phyloP scores from a whole-genome alignment of 1,140 invertebrate genomes.

The Drosophila pectinifera region DNA sequence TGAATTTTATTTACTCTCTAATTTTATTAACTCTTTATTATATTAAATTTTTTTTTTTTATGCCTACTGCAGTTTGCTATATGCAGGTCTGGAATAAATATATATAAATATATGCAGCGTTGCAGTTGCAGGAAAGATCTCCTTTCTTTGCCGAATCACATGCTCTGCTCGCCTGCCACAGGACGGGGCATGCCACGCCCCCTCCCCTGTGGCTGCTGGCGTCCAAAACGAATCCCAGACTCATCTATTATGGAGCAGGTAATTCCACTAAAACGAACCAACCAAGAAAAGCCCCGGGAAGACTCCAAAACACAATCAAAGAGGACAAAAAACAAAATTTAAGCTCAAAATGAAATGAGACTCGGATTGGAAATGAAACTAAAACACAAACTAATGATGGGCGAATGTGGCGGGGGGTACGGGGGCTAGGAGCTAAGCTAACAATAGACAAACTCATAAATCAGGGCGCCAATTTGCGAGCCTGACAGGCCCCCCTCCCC shows the following conservation, averaged over 20 bases:
- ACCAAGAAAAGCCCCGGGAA: constrained; percentile 46
- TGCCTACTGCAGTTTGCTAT: no score
- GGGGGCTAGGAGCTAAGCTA: constrained; percentile 15
- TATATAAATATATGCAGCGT: background rate
- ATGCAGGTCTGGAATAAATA: background rate
- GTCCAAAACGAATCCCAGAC: constrained; percentile 54
- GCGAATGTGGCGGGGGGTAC: background rate
- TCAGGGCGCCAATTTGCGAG: constrained; percentile 79
- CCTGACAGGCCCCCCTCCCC: constrained; percentile 58
- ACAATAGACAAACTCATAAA: constrained; percentile 81
- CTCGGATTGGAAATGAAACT: constrained; percentile 74
- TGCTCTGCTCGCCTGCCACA: constrained; percentile 10
- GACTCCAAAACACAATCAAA: constrained; percentile 47
- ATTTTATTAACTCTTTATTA: no score
- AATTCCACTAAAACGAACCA: constrained; percentile 78
- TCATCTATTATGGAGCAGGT: constrained; percentile 78
- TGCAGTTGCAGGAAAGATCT: constrained; percentile 21
- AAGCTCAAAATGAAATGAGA: constrained; percentile 79
- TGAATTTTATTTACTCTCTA: no score
- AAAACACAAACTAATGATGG: constrained; percentile 75
- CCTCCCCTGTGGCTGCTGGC: constrained; percentile 21
- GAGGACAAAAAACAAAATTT: constrained; percentile 52
- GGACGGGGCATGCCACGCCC: constrained; percentile 18
- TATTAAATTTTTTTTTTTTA: no score
- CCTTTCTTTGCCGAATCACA: background rate